Conservation (phyloP, 1,140 invertebrate species). For the Brachionus koreanus region DNA sequence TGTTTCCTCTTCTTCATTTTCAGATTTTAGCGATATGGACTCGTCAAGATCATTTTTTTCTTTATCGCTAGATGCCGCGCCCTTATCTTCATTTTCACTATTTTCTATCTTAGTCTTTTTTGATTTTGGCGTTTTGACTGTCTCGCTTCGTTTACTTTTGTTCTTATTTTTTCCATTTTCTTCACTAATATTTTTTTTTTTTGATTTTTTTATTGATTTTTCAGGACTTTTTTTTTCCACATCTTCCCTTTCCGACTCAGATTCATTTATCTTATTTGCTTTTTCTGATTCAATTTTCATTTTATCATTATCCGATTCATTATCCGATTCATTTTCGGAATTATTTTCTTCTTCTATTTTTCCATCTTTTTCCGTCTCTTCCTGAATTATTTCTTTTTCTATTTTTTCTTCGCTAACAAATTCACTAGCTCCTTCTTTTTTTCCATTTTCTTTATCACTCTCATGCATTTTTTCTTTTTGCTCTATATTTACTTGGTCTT, state of each 20-base stretch:
- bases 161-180: background rate
- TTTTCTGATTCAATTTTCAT: background rate
- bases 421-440: background rate
- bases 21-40: background rate
- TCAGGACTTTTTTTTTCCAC: background rate
- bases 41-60: background rate
- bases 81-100: background rate
- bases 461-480: background rate
- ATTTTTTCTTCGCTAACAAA: background rate
- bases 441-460: background rate
- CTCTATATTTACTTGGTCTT: background rate
- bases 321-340: background rate
- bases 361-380: background rate
- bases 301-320: too few species aligned
- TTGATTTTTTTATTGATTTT: background rate
- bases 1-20: conserved; percentile 5
- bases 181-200: background rate
- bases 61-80: background rate
- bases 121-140: background rate
- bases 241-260: background rate
- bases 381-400: background rate
- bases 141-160: background rate
- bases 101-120: background rate
- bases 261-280: background rate
- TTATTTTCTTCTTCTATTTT: background rate